Evolutionary conservation across 23 tunicate species (phyloP).

Genomic region (Styela clava): DNA sequence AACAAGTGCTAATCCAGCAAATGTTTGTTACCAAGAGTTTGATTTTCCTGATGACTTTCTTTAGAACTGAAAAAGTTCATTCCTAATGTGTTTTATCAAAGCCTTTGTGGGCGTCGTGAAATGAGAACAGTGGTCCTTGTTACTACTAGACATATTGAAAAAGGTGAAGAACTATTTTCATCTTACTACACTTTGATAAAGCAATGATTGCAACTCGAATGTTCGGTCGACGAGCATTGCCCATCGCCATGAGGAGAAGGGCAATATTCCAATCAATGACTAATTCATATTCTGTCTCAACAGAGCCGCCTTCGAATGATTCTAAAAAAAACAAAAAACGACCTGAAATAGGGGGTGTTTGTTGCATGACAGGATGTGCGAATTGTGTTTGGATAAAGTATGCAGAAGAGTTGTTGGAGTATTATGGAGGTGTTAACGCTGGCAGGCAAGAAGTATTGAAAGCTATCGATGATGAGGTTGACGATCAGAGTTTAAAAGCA

Average conservation of each 20-base stretch:
- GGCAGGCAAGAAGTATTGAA: slow-evolving; percentile 42
- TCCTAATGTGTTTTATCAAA: slow-evolving; percentile 65
- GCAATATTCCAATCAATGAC: no score
- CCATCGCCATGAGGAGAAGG: no score
- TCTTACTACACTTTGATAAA: slow-evolving; percentile 61
- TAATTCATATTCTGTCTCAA: not conserved
- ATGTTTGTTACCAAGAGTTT: slow-evolving; percentile 88
- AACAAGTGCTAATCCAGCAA: slow-evolving; percentile 25
- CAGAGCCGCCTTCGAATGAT: not conserved
- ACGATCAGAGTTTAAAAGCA: slow-evolving; percentile 81
- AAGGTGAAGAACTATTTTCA: slow-evolving; percentile 78
- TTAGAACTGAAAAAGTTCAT: slow-evolving; percentile 45
- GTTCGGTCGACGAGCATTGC: no score
- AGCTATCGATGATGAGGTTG: slow-evolving; percentile 59
- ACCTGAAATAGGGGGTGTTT: slow-evolving; percentile 36
- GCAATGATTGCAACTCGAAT: not conserved
- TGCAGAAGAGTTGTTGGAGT: slow-evolving; percentile 75
- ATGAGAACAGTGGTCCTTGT: slow-evolving; percentile 69
- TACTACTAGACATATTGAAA: slow-evolving; percentile 48
- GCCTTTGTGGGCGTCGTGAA: slow-evolving; percentile 20
- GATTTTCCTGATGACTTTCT: slow-evolving; percentile 57
- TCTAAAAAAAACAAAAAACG: not conserved
- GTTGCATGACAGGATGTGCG: slow-evolving; percentile 91
- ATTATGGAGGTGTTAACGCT: slow-evolving; percentile 33
- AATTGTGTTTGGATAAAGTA: slow-evolving; percentile 96